phyloP scores from a whole-genome alignment of 2,113 vertebrate species.

The Nothobranchius furzeri region DNA sequence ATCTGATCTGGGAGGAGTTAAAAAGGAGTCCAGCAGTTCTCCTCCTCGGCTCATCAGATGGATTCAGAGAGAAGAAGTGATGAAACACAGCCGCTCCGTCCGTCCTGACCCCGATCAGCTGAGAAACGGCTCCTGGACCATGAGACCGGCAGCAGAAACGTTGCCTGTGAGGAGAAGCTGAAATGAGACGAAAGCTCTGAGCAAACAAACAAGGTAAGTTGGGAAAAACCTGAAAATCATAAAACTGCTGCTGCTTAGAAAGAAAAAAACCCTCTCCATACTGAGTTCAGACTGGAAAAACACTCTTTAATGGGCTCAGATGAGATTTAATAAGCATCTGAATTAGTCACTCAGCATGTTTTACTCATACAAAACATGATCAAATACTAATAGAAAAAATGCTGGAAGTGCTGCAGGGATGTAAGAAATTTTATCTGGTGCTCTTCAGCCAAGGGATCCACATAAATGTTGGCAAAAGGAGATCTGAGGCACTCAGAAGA shows the following conservation, averaged over 20 bases:
- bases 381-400: too few species aligned
- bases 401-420: too few species aligned
- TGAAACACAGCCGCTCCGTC: neutral
- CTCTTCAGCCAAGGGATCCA: too few species aligned
- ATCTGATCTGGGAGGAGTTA: conserved; percentile 43
- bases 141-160: conserved; percentile 12
- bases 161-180: conserved; percentile 11
- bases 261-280: too few species aligned
- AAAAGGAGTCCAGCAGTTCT: conserved; percentile 19
- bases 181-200: neutral
- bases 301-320: too few species aligned
- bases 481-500: too few species aligned
- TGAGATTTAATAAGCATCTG: too few species aligned
- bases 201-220: conserved; percentile 23
- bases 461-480: too few species aligned
- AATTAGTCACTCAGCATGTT: too few species aligned
- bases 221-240: neutral
- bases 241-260: neutral
- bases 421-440: too few species aligned
- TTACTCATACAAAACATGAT: too few species aligned
- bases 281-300: neutral
- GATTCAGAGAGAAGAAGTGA: neutral
- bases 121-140: neutral
- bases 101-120: neutral
- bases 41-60: neutral